A percentile compares a stretch with the other conserved stretches of the same genome.
Conservation (phyloP, 2,797 vertebrate genomes). For the Enteromius argenteus region DNA sequence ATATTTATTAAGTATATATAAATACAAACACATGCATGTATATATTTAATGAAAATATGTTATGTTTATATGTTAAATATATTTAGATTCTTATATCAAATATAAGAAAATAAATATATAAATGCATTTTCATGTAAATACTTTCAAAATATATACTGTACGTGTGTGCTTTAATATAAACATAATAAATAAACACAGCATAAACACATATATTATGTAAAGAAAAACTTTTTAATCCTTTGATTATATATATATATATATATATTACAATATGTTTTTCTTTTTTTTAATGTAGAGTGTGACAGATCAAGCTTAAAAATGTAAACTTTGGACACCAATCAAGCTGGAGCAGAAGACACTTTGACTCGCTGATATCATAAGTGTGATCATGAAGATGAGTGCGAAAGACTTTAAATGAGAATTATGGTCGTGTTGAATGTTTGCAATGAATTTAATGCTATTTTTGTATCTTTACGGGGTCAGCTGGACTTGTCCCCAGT, state of each 20-base stretch:
- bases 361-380: constrained; percentile 9
- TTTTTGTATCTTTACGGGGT: constrained; percentile 63
- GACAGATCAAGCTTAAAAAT: constrained; percentile 6
- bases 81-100: no score
- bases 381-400: not conserved
- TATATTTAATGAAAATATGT: no score
- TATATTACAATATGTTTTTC: constrained; percentile 35
- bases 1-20: no score
- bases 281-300: constrained; percentile 54
- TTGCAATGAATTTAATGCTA: constrained; percentile 45
- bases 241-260: not conserved
- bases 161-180: no score
- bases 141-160: no score
- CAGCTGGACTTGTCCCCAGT: constrained; percentile 75
- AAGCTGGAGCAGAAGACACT: constrained; percentile 25
- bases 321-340: constrained; percentile 16
- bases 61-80: no score
- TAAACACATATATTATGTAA: no score
- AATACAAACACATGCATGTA: no score
- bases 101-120: no score
- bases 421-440: constrained; percentile 29
- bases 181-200: no score
- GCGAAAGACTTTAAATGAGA: constrained; percentile 4
- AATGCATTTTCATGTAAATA: no score
- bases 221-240: no score